Conservation (phyloP, 2,888 invertebrate genomes). For the Yponomeuta malinellus region DNA sequence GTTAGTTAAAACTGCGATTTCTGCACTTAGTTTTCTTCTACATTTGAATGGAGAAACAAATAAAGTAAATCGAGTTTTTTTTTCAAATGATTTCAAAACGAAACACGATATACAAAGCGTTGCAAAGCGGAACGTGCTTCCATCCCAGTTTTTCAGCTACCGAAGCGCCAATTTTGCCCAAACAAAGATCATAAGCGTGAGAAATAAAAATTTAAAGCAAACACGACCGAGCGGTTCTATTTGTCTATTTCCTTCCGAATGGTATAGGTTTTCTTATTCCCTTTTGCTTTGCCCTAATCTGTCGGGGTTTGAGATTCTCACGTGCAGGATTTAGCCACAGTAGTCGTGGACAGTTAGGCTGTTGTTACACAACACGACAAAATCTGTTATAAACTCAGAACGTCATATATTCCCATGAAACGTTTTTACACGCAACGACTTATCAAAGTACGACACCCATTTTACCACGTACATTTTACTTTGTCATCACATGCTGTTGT, state of each 20-base stretch:
- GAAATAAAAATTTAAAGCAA: constrained; percentile 60
- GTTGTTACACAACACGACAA: too few species aligned
- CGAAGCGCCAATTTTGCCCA: constrained; percentile 4
- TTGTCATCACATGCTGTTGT: too few species aligned
- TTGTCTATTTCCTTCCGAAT: constrained; percentile 57
- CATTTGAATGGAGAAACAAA: too few species aligned
- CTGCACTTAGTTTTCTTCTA: too few species aligned
- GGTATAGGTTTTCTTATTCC: constrained; percentile 51
- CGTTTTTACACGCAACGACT: too few species aligned
- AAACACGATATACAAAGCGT: neutral
- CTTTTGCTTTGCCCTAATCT: constrained; percentile 63
- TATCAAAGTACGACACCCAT: too few species aligned
- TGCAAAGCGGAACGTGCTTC: constrained; percentile 8
- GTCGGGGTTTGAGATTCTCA: constrained; percentile 49
- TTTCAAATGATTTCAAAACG: too few species aligned
- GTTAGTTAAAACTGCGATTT: too few species aligned
- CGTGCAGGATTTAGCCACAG: constrained; percentile 37
- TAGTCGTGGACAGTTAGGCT: neutral
- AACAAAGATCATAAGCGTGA: constrained; percentile 43
- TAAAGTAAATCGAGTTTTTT: too few species aligned
- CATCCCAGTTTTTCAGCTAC: neutral
- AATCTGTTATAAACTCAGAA: too few species aligned
- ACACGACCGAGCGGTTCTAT: constrained; percentile 52
- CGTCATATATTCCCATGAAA: too few species aligned
- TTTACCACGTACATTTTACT: too few species aligned